Evolutionary conservation across 1,140 invertebrate genomes (phyloP).

Genomic region (Nasonia giraulti): DNA sequence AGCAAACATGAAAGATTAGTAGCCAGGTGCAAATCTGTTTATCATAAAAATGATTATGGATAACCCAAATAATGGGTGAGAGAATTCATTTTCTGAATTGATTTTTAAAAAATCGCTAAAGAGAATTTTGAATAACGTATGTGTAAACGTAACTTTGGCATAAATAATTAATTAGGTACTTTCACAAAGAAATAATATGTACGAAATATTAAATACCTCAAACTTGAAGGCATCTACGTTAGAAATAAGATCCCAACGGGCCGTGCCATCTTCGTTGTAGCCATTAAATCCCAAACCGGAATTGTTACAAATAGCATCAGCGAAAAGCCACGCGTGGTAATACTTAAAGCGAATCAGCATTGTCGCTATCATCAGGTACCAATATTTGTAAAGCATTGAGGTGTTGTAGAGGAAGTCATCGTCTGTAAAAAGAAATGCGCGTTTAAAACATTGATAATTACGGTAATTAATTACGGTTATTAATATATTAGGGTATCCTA

Average conservation of each 20-base stretch:
- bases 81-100: too few species aligned
- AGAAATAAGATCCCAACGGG: conserved; percentile 90
- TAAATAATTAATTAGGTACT: not conserved
- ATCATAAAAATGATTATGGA: too few species aligned
- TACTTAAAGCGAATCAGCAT: conserved; percentile 92
- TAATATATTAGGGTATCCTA: not conserved
- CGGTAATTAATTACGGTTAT: too few species aligned
- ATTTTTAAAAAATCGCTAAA: too few species aligned
- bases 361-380: conserved; percentile 87
- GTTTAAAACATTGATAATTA: not conserved
- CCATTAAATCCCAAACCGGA: conserved; percentile 94
- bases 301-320: conserved; percentile 95
- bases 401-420: conserved; percentile 80
- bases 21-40: too few species aligned
- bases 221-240: conserved; percentile 93
- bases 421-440: conserved; percentile 72
- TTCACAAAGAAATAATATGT: not conserved
- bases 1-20: not conserved
- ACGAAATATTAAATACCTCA: conserved; percentile 80
- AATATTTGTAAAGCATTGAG: conserved; percentile 79
- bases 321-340: conserved; percentile 96
- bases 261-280: conserved; percentile 81
- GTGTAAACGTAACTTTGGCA: too few species aligned
- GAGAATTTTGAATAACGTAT: too few species aligned
- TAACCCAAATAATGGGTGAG: too few species aligned